These are phyloP conservation scores for Hybos culiciformis DNA, from an alignment of 2,888 invertebrate genomes.

Conservation along the genomic window DNA sequence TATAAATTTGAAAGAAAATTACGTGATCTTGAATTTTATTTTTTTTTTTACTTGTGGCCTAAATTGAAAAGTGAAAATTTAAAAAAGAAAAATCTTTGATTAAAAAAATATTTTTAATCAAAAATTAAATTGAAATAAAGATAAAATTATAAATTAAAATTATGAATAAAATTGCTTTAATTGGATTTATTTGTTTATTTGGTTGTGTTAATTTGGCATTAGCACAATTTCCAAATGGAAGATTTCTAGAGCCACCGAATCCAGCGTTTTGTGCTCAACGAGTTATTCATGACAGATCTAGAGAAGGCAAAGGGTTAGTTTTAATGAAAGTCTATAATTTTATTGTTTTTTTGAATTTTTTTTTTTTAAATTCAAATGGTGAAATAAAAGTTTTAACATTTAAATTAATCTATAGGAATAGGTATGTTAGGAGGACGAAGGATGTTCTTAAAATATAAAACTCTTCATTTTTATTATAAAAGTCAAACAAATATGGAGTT, in stretches of 20 bases:
- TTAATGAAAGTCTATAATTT: too few species aligned
- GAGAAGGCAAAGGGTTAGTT: constrained; percentile 51
- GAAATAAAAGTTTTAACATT: too few species aligned
- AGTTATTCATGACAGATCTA: constrained; percentile 53
- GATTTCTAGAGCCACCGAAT: constrained; percentile 65
- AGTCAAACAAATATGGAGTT: too few species aligned
- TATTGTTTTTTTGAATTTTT: too few species aligned
- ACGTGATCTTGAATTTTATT: not conserved
- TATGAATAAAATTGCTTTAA: constrained; percentile 28
- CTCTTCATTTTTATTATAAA: too few species aligned
- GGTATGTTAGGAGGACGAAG: too few species aligned
- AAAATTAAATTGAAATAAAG: constrained; percentile 6
- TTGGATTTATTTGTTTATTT: constrained; percentile 36
- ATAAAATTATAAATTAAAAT: not conserved
- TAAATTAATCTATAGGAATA: too few species aligned
- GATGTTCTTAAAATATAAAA: too few species aligned
- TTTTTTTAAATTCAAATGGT: too few species aligned
- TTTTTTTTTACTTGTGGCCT: too few species aligned
- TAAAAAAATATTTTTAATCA: not conserved
- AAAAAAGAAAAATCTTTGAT: not conserved
- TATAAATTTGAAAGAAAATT: too few species aligned
- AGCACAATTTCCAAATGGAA: constrained; percentile 63
- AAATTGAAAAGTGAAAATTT: not conserved
- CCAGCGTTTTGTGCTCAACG: constrained; percentile 63
- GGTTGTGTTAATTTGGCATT: constrained; percentile 28